Conservation (phyloP, 2,797 vertebrate species). For the Podarcis siculus region DNA sequence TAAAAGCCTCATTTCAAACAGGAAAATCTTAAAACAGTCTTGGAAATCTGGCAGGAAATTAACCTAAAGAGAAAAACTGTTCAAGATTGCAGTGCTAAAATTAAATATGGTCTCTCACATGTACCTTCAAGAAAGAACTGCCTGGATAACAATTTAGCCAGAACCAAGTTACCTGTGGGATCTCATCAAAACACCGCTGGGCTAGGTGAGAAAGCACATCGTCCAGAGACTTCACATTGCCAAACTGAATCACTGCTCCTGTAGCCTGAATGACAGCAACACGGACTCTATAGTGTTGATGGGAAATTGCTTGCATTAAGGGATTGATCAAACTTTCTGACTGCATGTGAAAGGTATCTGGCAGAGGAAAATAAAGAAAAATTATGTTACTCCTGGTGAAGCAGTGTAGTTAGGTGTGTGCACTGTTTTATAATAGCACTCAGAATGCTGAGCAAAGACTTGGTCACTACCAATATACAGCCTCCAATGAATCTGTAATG, state of each 20-base stretch:
- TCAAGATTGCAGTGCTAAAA: not conserved
- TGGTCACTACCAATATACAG: not conserved
- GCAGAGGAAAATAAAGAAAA: conserved; percentile 34
- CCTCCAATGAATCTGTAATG: accelerated
- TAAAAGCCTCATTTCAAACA: conserved; percentile 3
- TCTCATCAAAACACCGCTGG: conserved; percentile 93
- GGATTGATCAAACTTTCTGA: conserved; percentile 90
- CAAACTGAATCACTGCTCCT: conserved; percentile 87
- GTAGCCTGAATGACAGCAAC: conserved; percentile 89
- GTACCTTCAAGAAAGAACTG: not conserved
- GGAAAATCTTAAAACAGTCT: not conserved
- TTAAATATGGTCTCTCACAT: not conserved
- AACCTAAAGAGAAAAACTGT: not conserved
- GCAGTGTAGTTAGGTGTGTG: accelerated
- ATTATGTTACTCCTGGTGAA: not conserved
- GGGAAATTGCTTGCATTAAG: conserved; percentile 90
- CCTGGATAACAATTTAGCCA: not conserved
- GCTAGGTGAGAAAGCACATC: conserved; percentile 93
- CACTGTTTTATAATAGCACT: accelerated
- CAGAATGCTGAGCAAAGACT: accelerated
- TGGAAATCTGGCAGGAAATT: not conserved
- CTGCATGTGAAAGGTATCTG: conserved; percentile 95
- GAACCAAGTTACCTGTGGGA: conserved; percentile 84
- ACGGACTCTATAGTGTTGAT: conserved; percentile 94
- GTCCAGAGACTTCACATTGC: conserved; percentile 88